phyloP scores from a whole-genome alignment of 2,888 invertebrate genomes.

The Merodon equestris region DNA sequence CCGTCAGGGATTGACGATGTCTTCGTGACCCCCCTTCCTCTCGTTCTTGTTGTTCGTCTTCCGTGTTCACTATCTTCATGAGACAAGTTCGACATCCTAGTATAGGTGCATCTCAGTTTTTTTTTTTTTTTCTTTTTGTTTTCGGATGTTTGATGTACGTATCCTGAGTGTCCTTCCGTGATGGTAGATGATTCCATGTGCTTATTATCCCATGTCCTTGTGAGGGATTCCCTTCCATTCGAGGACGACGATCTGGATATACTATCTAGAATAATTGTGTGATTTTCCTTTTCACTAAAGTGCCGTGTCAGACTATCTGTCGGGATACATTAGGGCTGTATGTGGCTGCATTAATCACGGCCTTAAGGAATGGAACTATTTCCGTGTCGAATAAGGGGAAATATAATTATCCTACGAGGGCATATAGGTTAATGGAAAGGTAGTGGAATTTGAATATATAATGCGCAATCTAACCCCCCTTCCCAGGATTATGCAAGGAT shows the following conservation, averaged over 20 bases:
- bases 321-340: no score
- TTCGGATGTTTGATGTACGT: constrained; percentile 42
- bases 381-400: not conserved
- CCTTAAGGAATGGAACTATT: constrained; percentile 16
- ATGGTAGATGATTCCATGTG: constrained; percentile 28
- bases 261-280: constrained; percentile 51
- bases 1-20: not conserved
- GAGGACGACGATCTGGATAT: no score
- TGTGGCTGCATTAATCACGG: constrained; percentile 9
- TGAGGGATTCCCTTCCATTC: constrained; percentile 9
- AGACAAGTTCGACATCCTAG: constrained; percentile 30
- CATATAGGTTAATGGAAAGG: not conserved
- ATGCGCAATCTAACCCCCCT: not conserved
- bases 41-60: constrained; percentile 10
- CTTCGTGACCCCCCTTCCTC: constrained; percentile 28
- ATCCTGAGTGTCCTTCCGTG: constrained; percentile 43
- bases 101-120: constrained; percentile 16
- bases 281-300: constrained; percentile 35
- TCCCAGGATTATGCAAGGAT: no score
- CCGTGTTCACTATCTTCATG: not conserved
- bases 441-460: not conserved
- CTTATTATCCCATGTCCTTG: constrained; percentile 34
- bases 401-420: constrained; percentile 33
- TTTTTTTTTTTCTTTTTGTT: constrained; percentile 2
- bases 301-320: constrained; percentile 41